A percentile compares a stretch with the other conserved stretches of the same genome.
phyloP scores from a whole-genome alignment of 2,888 invertebrate species.

The Bombylius major region DNA sequence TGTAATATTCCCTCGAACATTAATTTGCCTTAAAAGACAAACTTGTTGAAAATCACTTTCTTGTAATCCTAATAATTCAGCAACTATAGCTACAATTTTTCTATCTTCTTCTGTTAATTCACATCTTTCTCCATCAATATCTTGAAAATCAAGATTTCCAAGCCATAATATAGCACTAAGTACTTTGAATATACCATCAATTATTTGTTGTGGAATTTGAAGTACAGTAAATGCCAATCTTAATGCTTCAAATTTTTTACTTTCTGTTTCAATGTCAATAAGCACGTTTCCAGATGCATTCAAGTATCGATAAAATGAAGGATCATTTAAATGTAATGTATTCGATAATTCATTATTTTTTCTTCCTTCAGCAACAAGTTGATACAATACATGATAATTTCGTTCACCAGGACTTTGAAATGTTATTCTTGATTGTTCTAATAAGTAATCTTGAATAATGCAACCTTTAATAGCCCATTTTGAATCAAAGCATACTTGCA shows the following conservation, averaged over 20 bases:
- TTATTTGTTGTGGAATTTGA: conserved; percentile 73
- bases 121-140: conserved; percentile 77
- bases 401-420: conserved; percentile 78
- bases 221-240: conserved; percentile 79
- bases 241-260: conserved; percentile 66
- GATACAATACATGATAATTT: conserved; percentile 88
- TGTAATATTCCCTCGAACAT: conserved; percentile 84
- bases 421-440: conserved; percentile 82
- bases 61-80: conserved; percentile 60
- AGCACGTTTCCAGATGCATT: conserved; percentile 64
- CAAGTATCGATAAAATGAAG: conserved; percentile 68
- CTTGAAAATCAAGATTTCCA: conserved; percentile 73
- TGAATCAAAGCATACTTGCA: conserved; percentile 83
- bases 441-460: conserved; percentile 78
- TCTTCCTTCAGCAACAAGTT: conserved; percentile 76
- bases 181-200: conserved; percentile 79
- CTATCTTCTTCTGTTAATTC: conserved; percentile 58
- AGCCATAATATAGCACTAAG: conserved; percentile 83
- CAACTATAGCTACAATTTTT: conserved; percentile 59
- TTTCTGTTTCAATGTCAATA: conserved; percentile 52
- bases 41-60: conserved; percentile 64
- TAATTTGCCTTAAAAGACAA: conserved; percentile 67
- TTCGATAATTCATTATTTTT: conserved; percentile 62
- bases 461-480: conserved; percentile 85
- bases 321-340: conserved; percentile 59